Base-by-base conservation (phyloP, 2,797 vertebrate species). In the Borostomias antarcticus region DNA sequence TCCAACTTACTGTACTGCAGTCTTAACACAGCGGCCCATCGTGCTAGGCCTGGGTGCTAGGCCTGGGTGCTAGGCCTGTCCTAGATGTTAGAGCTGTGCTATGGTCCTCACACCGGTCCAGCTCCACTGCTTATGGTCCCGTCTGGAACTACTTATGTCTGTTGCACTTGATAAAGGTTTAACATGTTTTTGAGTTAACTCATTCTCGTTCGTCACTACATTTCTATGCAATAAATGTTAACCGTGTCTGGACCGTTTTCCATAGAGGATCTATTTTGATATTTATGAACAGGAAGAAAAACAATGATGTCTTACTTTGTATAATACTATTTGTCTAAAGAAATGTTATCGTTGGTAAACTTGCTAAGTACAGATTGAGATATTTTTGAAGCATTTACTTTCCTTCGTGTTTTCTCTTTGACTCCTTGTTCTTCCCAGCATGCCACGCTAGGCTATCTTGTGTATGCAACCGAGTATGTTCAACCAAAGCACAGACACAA, bases 171-270 rank as follows among this genome's bases (percentile, higher is more conserved):
- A 83, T 72, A 75, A 51, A 37, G 47, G 73, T n/a, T n/a, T n/a
- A n/a, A n/a, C n/a, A 76, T 50, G 73, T 70, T 61, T 62, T 59
- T 30, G 40, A 48, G 59, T 53, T 66, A 29, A 58, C 66, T 32
- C 68, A 61, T 71, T 80, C 50, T 66, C 26, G 62, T 66, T 74
- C 83, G 75, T 94, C 92, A 94, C 92, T 94, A 94, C 93, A 93
- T 94, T 93, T 96, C 95, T 98, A 97, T 96, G 96, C 94, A 97
- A 93, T 82, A 82, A 85, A 84, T 81, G 81, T 86, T 82, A 89
- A 89, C 85, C 87, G 86, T 85, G 83, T 86, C 83, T 79, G 90
- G 89, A 87, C 88, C 83, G 89, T 92, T 93, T 92, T 91, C 91
- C 91, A 93, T 91, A 92, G 80, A 85, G 62, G 77, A 91, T 95